Evolutionary conservation across 2,888 invertebrate species (phyloP), one percentile per base, ranked within the genome.

Genomic region (Luffia ferchaultella): DNA sequence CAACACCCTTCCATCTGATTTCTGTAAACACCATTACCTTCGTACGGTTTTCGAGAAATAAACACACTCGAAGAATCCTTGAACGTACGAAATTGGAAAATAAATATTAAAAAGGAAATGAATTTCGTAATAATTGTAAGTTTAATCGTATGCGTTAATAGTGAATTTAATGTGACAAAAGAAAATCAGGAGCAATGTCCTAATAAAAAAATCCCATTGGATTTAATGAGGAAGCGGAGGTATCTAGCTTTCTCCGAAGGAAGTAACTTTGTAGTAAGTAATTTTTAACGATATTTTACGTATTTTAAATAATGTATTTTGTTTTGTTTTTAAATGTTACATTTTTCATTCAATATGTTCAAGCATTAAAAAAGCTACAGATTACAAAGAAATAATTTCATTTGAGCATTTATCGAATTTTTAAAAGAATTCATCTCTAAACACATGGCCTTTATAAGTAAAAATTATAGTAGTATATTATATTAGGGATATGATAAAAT

Each of bases 181-280:
- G 54, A 54, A 9, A 57, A 58, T 1, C 53, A 60, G 50, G 59
- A 60, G 50, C 59, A 64, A 3, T 83, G 82, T 59, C 70, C 71
- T 0, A 83, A 76, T 64, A 65, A 70, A 17, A 82, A 68, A 53
- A 65, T 66, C 1, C 55, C 67, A 7, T 52, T 76, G 2, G 59
- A 58, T 16, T 56, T 59, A 0, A 57, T 74, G 17, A 66, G 83
- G 40, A 80, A 74, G 52, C 62, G 70, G 18, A 63, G 83, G 30
- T 69, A 75, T 60, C 52, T 84, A 51, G 67, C 68, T 1, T 83
- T 80, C 58, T 78, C 79, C 1, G 67, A 73, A 47, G 70, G 69
- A 9, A 70, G 68, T 44, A 57, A 61, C 58, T 46, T 76, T 42
- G 67, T 76, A 57, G 84, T 83, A 60, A 73, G 76, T 75, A 50